Base-by-base conservation (phyloP, 2,797 vertebrate genomes). In the Rhadinocentrus ornatus region DNA sequence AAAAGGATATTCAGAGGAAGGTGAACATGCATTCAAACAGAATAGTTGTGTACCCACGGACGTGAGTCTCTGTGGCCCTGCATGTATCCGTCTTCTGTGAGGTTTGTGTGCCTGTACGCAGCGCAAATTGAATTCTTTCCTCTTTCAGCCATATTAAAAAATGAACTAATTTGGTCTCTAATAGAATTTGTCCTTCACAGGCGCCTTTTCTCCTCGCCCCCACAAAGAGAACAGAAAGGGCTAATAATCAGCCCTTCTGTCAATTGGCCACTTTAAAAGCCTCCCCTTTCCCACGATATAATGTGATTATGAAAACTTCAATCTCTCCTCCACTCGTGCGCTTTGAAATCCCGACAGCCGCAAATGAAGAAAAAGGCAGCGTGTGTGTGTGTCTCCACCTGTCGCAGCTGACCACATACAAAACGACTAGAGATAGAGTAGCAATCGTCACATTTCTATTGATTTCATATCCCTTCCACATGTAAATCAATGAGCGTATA, bases 231-330 rank as follows among this genome's bases (percentile, higher is more conserved):
- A 89, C 89, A 89, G 80, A 92, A 81, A 83, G 89, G 89, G 88
- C 92, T 91, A 85, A 92, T 93, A 93, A 94, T 93, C 90, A 93
- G 89, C 81, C 89, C 80, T 91, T 86, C 86, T 91, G 92, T 94
- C 93, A 94, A 94, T 91, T 94, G 93, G 90, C 91, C 91, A 89
- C 93, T 95, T 93, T 92, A 92, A 94, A 91, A 90, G 89, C 76
- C 82, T 81, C 84, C 66, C 86, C 74, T 81, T 86, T 90, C 85
- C 85, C 90, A 89, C 86, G 89, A 94, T 92, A 85, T 93, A 93
- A 94, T 93, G 92, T 93, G 93, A 95, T 94, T 94, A 95, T 91
- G 92, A 93, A 94, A 90, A 93, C 91, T 93, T 93, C 92, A 93
- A 92, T 91, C 90, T 93, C 89, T 83, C 82, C 85, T 90, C 86